A percentile compares a stretch with the other conserved stretches of the same genome.
These are phyloP conservation scores for Serripes groenlandicus DNA, from an alignment of 2,888 invertebrate species.

Conservation along the genomic window DNA sequence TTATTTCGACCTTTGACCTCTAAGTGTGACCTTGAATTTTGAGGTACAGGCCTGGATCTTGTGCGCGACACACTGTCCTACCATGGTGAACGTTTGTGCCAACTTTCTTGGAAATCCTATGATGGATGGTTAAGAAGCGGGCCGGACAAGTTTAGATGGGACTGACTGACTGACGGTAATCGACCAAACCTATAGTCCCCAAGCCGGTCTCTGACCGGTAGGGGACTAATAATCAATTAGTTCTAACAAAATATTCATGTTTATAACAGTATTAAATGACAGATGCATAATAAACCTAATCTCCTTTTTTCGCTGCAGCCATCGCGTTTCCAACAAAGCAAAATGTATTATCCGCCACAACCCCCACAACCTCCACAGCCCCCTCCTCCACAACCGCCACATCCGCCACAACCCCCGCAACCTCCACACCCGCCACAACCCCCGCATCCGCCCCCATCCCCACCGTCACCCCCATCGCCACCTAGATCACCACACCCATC, in stretches of 20 bases:
- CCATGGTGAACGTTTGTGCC: too few species aligned
- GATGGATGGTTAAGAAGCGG: too few species aligned
- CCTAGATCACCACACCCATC: constrained; percentile 24
- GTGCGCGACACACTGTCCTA: too few species aligned
- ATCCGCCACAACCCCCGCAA: constrained; percentile 1
- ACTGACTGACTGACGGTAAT: too few species aligned
- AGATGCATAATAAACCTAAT: neutral
- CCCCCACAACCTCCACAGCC: neutral
- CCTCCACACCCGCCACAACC: constrained; percentile 16
- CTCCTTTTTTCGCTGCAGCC: too few species aligned
- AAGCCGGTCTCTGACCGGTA: too few species aligned
- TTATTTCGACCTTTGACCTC: too few species aligned
- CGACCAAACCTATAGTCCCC: too few species aligned
- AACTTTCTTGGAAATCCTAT: too few species aligned
- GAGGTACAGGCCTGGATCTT: too few species aligned
- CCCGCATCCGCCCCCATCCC: constrained; percentile 19
- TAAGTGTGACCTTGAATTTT: too few species aligned
- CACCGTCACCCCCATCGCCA: constrained; percentile 16
- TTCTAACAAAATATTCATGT: neutral
- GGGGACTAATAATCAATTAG: neutral
- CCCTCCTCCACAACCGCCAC: constrained; percentile 10
- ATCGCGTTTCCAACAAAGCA: neutral
- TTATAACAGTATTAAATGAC: neutral
- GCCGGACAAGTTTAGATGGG: too few species aligned
- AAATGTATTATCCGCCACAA: neutral